A percentile compares a stretch with the other conserved stretches of the same genome.
phyloP scores from a whole-genome alignment of 2,797 vertebrate genomes.

The Sandelia bainsii region DNA sequence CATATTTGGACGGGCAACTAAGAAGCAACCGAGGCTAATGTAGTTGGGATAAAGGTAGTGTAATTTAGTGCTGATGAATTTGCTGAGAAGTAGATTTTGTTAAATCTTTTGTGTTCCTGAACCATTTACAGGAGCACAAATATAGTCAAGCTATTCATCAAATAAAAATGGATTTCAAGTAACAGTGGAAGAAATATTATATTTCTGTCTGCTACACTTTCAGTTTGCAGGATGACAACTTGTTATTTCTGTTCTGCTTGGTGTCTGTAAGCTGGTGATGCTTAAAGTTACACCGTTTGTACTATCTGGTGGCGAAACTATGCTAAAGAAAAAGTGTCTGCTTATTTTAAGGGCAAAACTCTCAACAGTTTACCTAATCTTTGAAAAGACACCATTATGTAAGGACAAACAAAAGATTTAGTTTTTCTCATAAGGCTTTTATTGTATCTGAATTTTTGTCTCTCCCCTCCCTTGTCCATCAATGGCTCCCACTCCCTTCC shows the following conservation, averaged over 20 bases:
- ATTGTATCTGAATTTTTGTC: conserved; percentile 7
- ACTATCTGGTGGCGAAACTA: too few species aligned
- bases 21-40: conserved; percentile 3
- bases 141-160: background rate
- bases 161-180: conserved; percentile 2
- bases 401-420: conserved; percentile 22
- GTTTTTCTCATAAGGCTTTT: background rate
- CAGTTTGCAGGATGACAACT: background rate
- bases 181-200: background rate
- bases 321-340: too few species aligned
- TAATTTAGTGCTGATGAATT: conserved; percentile 10
- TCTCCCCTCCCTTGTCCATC: conserved; percentile 36
- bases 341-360: background rate
- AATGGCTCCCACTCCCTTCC: conserved; percentile 32
- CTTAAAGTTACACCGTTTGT: too few species aligned
- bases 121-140: background rate
- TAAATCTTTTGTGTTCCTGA: background rate
- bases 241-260: too few species aligned
- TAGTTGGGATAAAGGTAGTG: background rate
- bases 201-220: background rate
- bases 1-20: background rate
- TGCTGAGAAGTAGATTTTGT: conserved; percentile 21
- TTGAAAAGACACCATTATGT: background rate
- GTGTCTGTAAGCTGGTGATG: too few species aligned
- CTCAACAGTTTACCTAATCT: background rate